Evolutionary conservation across 2,888 invertebrate genomes (phyloP).

Genomic region (Stenoptilia bipunctidactyla): DNA sequence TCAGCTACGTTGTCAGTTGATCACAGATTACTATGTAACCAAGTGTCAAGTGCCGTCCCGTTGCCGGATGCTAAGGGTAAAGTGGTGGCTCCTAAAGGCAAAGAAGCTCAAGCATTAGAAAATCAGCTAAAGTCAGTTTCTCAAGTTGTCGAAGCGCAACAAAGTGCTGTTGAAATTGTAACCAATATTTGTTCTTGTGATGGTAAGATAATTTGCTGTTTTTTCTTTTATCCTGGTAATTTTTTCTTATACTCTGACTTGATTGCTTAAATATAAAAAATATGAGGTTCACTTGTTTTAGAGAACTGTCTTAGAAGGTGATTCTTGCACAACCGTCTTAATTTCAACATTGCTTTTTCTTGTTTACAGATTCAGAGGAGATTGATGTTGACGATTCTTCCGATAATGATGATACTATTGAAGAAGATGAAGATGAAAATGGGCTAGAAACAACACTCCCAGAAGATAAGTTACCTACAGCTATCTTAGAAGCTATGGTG

Average conservation of each 20-base stretch:
- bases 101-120: slow-evolving; percentile 48
- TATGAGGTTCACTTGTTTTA: too few relatives aligned
- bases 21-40: slow-evolving; percentile 57
- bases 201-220: too few relatives aligned
- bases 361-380: slow-evolving; percentile 6
- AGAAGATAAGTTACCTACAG: slow-evolving; percentile 65
- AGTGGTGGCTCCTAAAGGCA: slow-evolving; percentile 34
- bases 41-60: slow-evolving; percentile 60
- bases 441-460: slow-evolving; percentile 33
- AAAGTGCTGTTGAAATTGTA: slow-evolving; percentile 77
- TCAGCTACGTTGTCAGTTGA: slow-evolving; percentile 67
- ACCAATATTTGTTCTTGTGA: slow-evolving; percentile 79
- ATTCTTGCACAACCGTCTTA: too few relatives aligned
- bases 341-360: too few relatives aligned
- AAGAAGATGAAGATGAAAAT: slow-evolving; percentile 49
- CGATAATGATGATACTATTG: slow-evolving; percentile 40
- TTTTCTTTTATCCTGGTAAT: too few relatives aligned
- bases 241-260: too few relatives aligned
- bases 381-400: slow-evolving; percentile 26
- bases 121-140: slow-evolving; percentile 58
- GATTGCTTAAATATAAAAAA: too few relatives aligned
- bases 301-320: too few relatives aligned
- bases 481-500: slow-evolving; percentile 73
- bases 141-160: slow-evolving; percentile 75
- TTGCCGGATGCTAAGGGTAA: slow-evolving; percentile 37